Evolutionary conservation across 2,888 invertebrate genomes (phyloP).

Genomic region (Ischnus inquisitorius): DNA sequence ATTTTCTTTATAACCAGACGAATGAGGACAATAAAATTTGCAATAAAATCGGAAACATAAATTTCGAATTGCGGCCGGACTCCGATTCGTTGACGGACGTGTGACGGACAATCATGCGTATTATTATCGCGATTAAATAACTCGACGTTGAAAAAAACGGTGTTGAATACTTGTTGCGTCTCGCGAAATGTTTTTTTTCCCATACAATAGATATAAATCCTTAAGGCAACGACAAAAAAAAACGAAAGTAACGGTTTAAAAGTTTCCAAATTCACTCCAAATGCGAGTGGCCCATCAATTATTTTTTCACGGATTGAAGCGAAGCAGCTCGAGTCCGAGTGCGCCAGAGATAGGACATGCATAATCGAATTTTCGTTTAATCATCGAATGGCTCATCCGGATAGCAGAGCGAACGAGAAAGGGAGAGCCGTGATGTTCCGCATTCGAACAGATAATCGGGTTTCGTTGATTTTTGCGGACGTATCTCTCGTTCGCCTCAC

Average conservation of each 20-base stretch:
- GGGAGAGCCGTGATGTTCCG: neutral
- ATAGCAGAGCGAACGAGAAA: neutral
- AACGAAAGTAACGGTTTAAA: neutral
- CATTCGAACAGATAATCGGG: conserved; percentile 41
- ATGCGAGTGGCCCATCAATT: neutral
- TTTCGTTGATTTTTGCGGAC: conserved; percentile 57
- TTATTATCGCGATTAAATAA: too few species aligned
- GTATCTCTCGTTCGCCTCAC: conserved; percentile 37
- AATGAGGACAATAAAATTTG: too few species aligned
- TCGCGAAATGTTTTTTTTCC: neutral
- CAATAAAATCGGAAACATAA: too few species aligned
- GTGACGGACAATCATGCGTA: too few species aligned
- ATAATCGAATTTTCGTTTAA: conserved; percentile 52
- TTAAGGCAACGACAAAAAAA: neutral
- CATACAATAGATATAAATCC: neutral
- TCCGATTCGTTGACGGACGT: too few species aligned
- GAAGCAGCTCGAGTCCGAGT: neutral
- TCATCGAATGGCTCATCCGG: conserved; percentile 29
- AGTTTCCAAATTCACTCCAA: neutral
- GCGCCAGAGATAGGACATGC: neutral
- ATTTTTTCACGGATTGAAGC: conserved; percentile 13
- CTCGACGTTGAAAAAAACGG: too few species aligned
- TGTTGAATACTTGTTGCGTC: too few species aligned
- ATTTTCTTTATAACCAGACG: too few species aligned
- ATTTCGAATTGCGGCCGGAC: too few species aligned